phyloP scores from a whole-genome alignment of 2,797 vertebrate genomes.

The Hippoglossus hippoglossus region DNA sequence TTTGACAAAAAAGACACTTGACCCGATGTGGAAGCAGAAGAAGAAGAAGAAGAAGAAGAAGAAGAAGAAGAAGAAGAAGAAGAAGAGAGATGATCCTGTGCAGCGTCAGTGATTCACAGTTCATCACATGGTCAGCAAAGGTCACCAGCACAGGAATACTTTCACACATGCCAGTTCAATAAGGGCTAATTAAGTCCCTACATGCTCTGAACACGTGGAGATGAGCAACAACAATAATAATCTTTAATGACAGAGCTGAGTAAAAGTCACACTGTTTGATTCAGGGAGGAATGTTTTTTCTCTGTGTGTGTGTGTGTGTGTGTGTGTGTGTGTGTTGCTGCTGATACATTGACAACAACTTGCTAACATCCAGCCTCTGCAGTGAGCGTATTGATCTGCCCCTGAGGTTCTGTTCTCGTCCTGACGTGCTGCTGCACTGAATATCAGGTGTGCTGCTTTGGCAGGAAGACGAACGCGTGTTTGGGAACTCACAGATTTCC shows the following conservation, averaged over 20 bases:
- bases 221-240: constrained; percentile 6
- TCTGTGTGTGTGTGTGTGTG: not conserved
- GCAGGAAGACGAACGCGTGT: constrained; percentile 28
- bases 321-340: not conserved
- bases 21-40: not conserved
- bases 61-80: not conserved
- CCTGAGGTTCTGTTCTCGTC: constrained; percentile 12
- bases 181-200: not conserved
- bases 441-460: constrained; percentile 44
- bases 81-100: not conserved
- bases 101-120: not conserved
- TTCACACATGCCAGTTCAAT: not conserved
- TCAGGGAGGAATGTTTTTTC: not conserved
- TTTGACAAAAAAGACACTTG: not conserved
- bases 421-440: constrained; percentile 16
- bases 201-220: not conserved
- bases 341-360: constrained; percentile 11
- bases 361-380: constrained; percentile 20
- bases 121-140: constrained; percentile 17
- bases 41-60: not conserved
- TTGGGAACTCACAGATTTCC: constrained; percentile 40
- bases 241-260: constrained; percentile 1
- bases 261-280: constrained; percentile 16
- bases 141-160: constrained; percentile 2
- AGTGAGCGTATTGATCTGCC: constrained; percentile 38